phyloP scores from a whole-genome alignment of 1,140 invertebrate genomes.

The Vanessa atalanta region DNA sequence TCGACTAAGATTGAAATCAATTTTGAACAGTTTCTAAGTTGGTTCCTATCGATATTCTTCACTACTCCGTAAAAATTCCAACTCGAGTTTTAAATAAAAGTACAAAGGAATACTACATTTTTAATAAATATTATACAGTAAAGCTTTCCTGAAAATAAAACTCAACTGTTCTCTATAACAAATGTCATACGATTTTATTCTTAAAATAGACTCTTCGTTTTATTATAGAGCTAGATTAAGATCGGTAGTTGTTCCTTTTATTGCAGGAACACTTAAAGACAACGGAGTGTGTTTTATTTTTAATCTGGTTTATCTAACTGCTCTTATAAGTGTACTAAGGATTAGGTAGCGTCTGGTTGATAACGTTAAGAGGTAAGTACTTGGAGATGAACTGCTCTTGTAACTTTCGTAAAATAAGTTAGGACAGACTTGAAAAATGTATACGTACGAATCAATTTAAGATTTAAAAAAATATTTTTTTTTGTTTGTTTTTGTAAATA shows the following conservation, averaged over 20 bases:
- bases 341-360: slow-evolving; percentile 37
- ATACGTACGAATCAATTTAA: too few relatives aligned
- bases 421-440: too few relatives aligned
- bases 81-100: neutral
- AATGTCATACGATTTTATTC: slow-evolving; percentile 1
- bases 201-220: slow-evolving; percentile 2
- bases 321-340: slow-evolving; percentile 30
- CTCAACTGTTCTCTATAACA: neutral
- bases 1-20: slow-evolving; percentile 8
- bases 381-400: slow-evolving; percentile 25
- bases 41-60: neutral
- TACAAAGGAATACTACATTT: neutral
- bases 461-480: too few relatives aligned
- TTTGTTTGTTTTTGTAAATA: too few relatives aligned
- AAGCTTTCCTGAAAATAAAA: neutral
- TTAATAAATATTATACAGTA: too few relatives aligned
- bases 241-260: slow-evolving; percentile 28
- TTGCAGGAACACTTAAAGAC: slow-evolving; percentile 33
- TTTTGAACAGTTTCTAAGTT: neutral
- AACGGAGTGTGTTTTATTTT: slow-evolving; percentile 37
- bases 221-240: slow-evolving; percentile 13
- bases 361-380: slow-evolving; percentile 35
- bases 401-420: too few relatives aligned
- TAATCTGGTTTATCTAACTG: slow-evolving; percentile 37
- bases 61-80: neutral